Evolutionary conservation across 2,797 vertebrate species (phyloP).

Genomic region (Tarsius wallacei): DNA sequence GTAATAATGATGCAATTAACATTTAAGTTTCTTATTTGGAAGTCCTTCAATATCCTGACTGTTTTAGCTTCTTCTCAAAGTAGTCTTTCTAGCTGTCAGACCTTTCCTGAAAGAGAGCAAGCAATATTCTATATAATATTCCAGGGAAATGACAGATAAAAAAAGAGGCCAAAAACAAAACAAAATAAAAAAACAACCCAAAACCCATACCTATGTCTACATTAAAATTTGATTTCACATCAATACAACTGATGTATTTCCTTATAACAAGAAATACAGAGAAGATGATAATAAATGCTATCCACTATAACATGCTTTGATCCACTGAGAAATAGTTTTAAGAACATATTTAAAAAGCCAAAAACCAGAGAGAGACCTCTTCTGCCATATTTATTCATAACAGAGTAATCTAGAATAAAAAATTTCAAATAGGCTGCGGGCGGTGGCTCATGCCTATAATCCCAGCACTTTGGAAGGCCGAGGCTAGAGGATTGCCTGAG

Average conservation of each 20-base stretch:
- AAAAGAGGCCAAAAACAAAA: not conserved
- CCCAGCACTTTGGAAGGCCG: no score
- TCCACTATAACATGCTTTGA: not conserved
- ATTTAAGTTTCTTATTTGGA: conserved; percentile 52
- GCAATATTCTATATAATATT: conserved; percentile 30
- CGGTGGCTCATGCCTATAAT: no score
- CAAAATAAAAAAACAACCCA: not conserved
- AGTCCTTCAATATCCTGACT: not conserved
- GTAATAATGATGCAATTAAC: conserved; percentile 7
- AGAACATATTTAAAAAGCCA: conserved; percentile 58
- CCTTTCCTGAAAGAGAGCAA: not conserved
- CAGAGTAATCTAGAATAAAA: conserved; percentile 7
- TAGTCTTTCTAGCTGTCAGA: conserved; percentile 43
- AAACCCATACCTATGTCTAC: not conserved
- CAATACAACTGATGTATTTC: conserved; percentile 8
- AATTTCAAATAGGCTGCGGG: not conserved
- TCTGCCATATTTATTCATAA: conserved; percentile 5
- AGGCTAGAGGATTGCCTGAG: no score
- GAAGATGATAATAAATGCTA: conserved; percentile 1
- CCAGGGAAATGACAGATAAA: not conserved
- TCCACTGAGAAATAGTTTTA: conserved; percentile 46
- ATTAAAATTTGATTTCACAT: conserved; percentile 53
- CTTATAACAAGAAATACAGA: conserved; percentile 38
- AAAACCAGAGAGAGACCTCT: conserved; percentile 35
- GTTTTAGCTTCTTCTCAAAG: conserved; percentile 52